Percentiles rank a stretch among this genome's conserved stretches.
Evolutionary conservation across 2,113 vertebrate genomes (phyloP).

Genomic region (Circaetus cinerascens): DNA sequence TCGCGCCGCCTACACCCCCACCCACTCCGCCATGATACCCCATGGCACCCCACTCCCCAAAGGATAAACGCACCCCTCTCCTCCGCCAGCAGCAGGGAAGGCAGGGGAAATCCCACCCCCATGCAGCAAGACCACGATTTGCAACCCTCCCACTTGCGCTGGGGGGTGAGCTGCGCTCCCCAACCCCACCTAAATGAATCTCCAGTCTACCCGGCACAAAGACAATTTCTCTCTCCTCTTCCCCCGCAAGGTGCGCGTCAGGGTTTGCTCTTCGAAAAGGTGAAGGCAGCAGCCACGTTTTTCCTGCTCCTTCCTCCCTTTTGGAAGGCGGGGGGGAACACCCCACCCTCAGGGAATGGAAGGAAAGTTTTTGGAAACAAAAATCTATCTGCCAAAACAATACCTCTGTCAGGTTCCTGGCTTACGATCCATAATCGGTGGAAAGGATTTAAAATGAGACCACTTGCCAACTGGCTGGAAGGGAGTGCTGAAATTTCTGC

Average conservation of each 20-base stretch:
- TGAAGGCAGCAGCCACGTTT: background rate
- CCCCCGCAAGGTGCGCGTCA: rapidly evolving
- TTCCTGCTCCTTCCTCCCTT: background rate
- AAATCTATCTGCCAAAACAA: background rate
- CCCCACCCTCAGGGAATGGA: background rate
- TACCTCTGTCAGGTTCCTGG: background rate
- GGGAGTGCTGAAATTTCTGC: background rate
- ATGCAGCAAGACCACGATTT: background rate
- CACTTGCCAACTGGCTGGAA: background rate
- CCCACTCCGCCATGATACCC: background rate
- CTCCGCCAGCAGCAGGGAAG: background rate
- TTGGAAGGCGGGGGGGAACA: background rate
- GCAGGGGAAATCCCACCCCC: too few relatives aligned
- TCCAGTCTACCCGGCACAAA: rapidly evolving
- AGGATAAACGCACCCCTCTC: rapidly evolving
- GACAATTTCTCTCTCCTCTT: background rate
- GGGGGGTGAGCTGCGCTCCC: background rate
- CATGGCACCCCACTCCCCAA: background rate
- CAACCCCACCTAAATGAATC: rapidly evolving
- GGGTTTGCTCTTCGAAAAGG: background rate
- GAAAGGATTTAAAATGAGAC: background rate
- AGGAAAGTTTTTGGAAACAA: background rate
- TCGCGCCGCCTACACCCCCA: rapidly evolving
- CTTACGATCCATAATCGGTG: rapidly evolving
- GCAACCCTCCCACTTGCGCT: background rate